Evolutionary conservation across 64 coral and sea anemone genomes (phyloP).

Genomic region (Exaiptasia diaphana): DNA sequence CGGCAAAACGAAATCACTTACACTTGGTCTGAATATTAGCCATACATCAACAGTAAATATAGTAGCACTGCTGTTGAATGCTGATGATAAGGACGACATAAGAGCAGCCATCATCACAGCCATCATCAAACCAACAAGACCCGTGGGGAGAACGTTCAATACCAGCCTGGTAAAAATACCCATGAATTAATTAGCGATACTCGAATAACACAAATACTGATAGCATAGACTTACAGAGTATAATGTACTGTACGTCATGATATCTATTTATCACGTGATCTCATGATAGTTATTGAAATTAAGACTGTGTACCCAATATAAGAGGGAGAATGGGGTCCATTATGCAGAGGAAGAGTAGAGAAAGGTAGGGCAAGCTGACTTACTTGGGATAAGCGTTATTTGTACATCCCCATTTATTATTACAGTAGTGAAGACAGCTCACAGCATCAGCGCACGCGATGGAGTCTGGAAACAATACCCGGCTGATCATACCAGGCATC

Average conservation of each 20-base stretch:
- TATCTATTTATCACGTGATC: too few relatives aligned
- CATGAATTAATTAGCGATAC: not conserved
- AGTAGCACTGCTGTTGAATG: slow-evolving; percentile 84
- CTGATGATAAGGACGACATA: slow-evolving; percentile 82
- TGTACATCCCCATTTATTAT: slow-evolving; percentile 67
- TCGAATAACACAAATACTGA: not conserved
- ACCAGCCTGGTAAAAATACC: slow-evolving; percentile 59
- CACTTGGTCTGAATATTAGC: slow-evolving; percentile 64
- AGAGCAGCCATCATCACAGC: slow-evolving; percentile 81
- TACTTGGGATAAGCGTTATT: slow-evolving; percentile 87
- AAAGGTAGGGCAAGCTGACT: too few relatives aligned
- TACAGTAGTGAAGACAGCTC: slow-evolving; percentile 52
- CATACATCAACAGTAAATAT: slow-evolving; percentile 85
- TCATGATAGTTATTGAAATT: too few relatives aligned
- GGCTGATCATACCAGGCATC: slow-evolving; percentile 80
- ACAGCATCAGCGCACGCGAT: slow-evolving; percentile 59
- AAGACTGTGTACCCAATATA: too few relatives aligned
- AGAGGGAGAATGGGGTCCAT: too few relatives aligned
- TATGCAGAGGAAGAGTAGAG: too few relatives aligned
- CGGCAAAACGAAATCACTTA: not conserved
- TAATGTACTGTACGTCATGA: too few relatives aligned
- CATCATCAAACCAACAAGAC: slow-evolving; percentile 77
- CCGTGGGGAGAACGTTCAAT: slow-evolving; percentile 63
- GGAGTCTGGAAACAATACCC: slow-evolving; percentile 70
- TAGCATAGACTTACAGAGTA: not conserved